Percentiles rank a stretch among this genome's conserved stretches.
phyloP scores from a whole-genome alignment of 2,113 vertebrate genomes.

The Centropus bengalensis region DNA sequence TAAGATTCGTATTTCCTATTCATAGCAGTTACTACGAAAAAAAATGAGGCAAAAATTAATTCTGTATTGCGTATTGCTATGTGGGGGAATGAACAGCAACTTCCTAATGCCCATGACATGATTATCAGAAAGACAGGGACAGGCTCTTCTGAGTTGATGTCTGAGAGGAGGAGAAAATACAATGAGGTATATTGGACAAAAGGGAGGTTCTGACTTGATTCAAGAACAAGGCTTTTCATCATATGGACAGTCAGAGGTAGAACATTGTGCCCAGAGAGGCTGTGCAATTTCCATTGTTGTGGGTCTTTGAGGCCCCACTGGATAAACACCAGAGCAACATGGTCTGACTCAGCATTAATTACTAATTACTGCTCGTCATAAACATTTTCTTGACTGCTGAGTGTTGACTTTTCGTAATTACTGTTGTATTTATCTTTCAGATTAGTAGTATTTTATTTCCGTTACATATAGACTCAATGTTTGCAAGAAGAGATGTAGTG shows the following conservation, averaged over 20 bases:
- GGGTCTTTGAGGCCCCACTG: not conserved
- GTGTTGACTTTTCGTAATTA: not conserved
- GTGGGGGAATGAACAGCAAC: not conserved
- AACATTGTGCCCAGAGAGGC: not conserved
- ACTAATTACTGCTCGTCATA: not conserved
- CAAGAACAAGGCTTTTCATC: not conserved
- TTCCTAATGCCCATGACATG: not conserved
- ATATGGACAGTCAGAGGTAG: fast-evolving
- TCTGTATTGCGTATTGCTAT: not conserved
- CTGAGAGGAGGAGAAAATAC: not conserved
- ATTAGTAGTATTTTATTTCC: not conserved
- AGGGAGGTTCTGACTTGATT: not conserved
- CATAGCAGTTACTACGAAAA: not conserved
- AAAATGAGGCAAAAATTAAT: not conserved
- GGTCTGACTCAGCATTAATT: not conserved
- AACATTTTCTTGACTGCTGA: not conserved
- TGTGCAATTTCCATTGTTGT: not conserved
- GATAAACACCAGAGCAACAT: not conserved
- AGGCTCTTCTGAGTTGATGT: not conserved
- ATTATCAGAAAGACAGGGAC: not conserved
- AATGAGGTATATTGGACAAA: not conserved
- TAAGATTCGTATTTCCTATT: not conserved
- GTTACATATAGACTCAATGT: not conserved
- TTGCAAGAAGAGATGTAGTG: not conserved
- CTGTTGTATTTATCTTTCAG: not conserved